Evolutionary conservation across 2,888 invertebrate genomes (phyloP).

Genomic region (Leptopterna dolabrata): DNA sequence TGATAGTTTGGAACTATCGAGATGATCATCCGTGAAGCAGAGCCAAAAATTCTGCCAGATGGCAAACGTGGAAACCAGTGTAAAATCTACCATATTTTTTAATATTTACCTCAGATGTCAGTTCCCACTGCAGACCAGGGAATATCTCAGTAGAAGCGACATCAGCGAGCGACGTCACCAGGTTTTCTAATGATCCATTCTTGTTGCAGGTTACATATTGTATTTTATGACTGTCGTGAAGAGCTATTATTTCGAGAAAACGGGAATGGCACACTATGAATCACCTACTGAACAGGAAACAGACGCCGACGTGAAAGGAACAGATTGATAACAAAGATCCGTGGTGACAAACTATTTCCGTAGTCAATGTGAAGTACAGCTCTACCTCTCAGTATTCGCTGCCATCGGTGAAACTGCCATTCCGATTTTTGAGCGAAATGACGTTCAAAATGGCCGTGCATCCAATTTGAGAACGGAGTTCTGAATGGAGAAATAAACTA

Average conservation of each 20-base stretch:
- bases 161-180: no score
- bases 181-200: not conserved
- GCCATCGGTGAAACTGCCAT: not conserved
- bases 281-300: not conserved
- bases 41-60: no score
- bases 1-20: no score
- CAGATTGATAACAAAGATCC: not conserved
- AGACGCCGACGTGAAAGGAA: not conserved
- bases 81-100: no score
- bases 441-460: no score
- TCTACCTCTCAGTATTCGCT: not conserved
- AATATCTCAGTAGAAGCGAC: no score
- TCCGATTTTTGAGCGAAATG: not conserved
- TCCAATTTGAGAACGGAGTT: no score
- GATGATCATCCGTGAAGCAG: no score
- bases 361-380: not conserved
- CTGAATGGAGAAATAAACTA: no score
- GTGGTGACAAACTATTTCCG: not conserved
- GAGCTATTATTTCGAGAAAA: constrained; percentile 26
- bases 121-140: no score
- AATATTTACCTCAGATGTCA: no score
- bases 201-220: not conserved
- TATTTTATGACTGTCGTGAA: constrained; percentile 21
- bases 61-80: no score
- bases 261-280: not conserved